Evolutionary conservation across 2,888 invertebrate species (phyloP), one percentile per base, ranked within the genome.

Genomic region (Autographa pulchrina): DNA sequence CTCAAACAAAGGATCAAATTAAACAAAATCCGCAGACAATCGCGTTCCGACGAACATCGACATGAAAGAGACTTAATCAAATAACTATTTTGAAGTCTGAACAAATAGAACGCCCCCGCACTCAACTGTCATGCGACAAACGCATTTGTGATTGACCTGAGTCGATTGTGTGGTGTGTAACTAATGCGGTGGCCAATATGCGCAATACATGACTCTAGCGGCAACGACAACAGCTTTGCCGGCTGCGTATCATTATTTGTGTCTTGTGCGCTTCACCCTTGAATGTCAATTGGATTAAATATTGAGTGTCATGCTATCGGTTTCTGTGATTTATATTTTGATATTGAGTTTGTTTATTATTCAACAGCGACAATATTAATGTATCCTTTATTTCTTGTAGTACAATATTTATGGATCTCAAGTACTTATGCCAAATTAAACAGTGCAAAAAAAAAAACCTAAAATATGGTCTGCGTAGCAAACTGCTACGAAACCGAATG

Each of bases 31-130:
- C 92, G 90, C 90, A 88, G 91, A 93, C 93, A 94, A 94, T 93
- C 93, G 92, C 90, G 91, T 91, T 91, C 91, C 92, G 86, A 85
- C 88, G 89, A 85, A 89, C 87, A 87, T 82, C 85, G 90, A 93
- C 94, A 95, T 95, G 94, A 96, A 95, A 96, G 96, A 92, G 94
- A 94, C 93, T 92, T 94, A 93, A 96, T 95, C 95, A 95, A 95
- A 95, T 94, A 94, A 92, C 92, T 93, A 93, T 93, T 93, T 87
- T 70, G 83, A 81, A 86, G 83, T 87, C 81, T 78, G 85, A 82
- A 89, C 92, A 93, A 93, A 94, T 89, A 91, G 84, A 78, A 88
- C 90, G 88, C 91, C 90, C 93, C 90, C 92, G 92, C 88, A 84
- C 85, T 87, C 90, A 91, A 91, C 91, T 92, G 94, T 93, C 93